Conservation (phyloP, 1,140 invertebrate genomes). For the Mya arenaria region DNA sequence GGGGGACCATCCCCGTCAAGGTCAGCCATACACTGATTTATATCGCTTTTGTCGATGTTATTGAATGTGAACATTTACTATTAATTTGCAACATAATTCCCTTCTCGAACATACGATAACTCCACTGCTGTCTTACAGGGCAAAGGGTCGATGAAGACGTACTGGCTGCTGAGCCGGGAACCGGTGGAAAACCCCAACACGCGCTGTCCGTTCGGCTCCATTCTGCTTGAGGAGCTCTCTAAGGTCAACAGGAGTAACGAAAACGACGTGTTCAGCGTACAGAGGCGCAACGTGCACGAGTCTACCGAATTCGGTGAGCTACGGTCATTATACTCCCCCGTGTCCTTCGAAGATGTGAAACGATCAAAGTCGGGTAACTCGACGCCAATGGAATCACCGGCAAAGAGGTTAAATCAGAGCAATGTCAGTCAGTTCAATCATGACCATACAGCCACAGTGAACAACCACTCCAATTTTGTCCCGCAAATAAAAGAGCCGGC, state of each 20-base stretch:
- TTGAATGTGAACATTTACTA: too few species aligned
- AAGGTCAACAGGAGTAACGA: conserved; percentile 35
- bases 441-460: too few species aligned
- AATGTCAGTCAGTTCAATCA: too few species aligned
- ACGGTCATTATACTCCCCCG: conserved; percentile 69
- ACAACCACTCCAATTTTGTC: too few species aligned
- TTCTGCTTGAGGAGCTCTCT: conserved; percentile 63
- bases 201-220: conserved; percentile 67
- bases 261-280: neutral
- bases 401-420: neutral
- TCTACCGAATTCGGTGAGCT: conserved; percentile 37
- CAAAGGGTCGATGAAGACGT: conserved; percentile 75
- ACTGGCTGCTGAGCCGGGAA: conserved; percentile 69
- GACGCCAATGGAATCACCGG: conserved; percentile 18
- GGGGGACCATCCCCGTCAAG: conserved; percentile 82
- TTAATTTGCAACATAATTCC: too few species aligned
- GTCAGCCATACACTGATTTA: too few species aligned
- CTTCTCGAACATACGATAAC: neutral
- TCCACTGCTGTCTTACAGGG: conserved; percentile 63
- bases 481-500: too few species aligned
- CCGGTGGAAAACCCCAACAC: conserved; percentile 36
- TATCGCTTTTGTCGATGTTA: too few species aligned
- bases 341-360: conserved; percentile 71
- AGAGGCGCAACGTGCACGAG: too few species aligned
- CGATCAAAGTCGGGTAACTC: conserved; percentile 24